Base-by-base conservation (phyloP, 2,113 vertebrate genomes). In the Cryptomyrus ogoouensis region DNA sequence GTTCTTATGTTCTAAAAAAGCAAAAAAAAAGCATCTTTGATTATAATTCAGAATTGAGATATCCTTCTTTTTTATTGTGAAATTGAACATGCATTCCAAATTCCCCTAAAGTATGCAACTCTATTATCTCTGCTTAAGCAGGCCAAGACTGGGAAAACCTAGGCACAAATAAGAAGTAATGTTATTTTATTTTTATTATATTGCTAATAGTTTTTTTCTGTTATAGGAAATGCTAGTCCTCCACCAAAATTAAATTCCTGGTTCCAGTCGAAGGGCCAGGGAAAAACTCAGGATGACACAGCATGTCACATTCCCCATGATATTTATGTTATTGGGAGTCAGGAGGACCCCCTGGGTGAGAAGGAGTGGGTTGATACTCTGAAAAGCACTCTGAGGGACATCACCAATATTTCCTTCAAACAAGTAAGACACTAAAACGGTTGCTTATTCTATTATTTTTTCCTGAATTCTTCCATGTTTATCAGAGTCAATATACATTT, bases 191-290 rank as follows among this genome's bases (percentile, higher is more conserved):
- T 84, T 84, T 84, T 47, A 84, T 46, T n/a, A 5, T 85, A 85
- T 49, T 85, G 46, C 8, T 85, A 7, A 80, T 80, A 13, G 66
- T 27, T 90, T 21, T 53, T 19, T 89, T 53, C 27, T 19, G 92
- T 89, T 27, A 92, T 95, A 99, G 98, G 98, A 93, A 97, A 97
- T 90, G 97, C 97, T 0, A 92, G 95, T 46, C 95, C 98, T 46
- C 98, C 98, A 87, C 96, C 96, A 93, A 96, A 97, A 94, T 97
- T 99, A 92, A 96, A 93, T 88, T 98, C 98, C 90, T 99, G 98
- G 98, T 99, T 99, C 94, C 97, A 98, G 93, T 99, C 97, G 91
- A 98, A 98, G 93, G 98, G 98, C 50, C 98, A 98, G 93, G 98
- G 98, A 44, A 99, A 97, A 94, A 99, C 98, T 0, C 95, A 94